A percentile compares a stretch with the other conserved stretches of the same genome.
These are phyloP conservation scores for Sander lucioperca DNA, from an alignment of 2,113 vertebrate species.

Conservation along the genomic window DNA sequence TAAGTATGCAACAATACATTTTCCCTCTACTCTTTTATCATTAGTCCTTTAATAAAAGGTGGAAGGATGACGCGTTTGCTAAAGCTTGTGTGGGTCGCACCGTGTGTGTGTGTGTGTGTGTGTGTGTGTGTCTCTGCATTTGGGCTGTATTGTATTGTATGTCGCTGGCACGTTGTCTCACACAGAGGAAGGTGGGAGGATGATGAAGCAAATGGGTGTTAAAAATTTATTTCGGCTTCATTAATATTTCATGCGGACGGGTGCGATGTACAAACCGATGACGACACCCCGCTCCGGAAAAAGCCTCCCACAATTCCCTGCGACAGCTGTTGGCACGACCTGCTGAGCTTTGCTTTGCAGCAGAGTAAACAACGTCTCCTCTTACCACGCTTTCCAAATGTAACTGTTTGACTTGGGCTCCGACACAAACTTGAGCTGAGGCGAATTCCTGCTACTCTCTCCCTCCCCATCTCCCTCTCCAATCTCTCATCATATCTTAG, in stretches of 20 bases:
- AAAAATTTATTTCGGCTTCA: conserved; percentile 71
- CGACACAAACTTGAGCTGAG: conserved; percentile 47
- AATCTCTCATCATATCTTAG: conserved; percentile 47
- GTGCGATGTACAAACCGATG: conserved; percentile 60
- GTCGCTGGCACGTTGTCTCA: conserved; percentile 47
- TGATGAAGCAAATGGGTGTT: conserved; percentile 66
- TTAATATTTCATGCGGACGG: conserved; percentile 72
- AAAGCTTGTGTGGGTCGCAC: conserved; percentile 17
- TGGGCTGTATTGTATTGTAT: conserved; percentile 3
- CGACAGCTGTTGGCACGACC: conserved; percentile 31
- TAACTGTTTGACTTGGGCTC: conserved; percentile 51
- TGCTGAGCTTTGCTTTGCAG: conserved; percentile 47
- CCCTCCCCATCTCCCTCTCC: background rate
- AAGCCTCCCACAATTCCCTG: conserved; percentile 38
- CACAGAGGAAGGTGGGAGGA: conserved; percentile 55
- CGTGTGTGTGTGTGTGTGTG: background rate
- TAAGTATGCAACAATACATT: conserved; percentile 26
- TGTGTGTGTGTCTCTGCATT: background rate
- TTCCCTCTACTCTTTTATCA: conserved; percentile 60
- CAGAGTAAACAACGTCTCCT: conserved; percentile 59
- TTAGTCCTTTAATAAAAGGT: conserved; percentile 73
- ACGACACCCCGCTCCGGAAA: conserved; percentile 46
- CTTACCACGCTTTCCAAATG: conserved; percentile 30
- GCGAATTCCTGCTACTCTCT: conserved; percentile 25
- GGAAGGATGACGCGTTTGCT: conserved; percentile 42